Evolutionary conservation across 2,888 invertebrate species (phyloP), one percentile per base, ranked within the genome.

Genomic region (Muscina levida): DNA sequence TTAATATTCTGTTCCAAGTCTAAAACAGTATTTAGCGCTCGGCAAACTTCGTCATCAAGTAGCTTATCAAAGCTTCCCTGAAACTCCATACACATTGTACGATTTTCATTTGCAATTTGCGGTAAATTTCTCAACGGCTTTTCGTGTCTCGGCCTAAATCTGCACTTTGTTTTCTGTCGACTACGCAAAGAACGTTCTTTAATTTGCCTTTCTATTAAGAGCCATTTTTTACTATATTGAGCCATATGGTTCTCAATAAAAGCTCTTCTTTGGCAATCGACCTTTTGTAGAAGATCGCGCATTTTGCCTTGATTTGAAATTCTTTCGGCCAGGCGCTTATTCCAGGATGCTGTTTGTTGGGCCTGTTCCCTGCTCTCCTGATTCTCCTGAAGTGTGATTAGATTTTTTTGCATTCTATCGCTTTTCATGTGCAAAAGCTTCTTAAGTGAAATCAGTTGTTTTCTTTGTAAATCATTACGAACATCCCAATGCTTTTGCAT

Each of bases 371-470:
- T 79, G 1, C 59, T 31, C 6, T 71, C 0, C 0, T 84, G 84
- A 15, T 82, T 83, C 8, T 85, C 86, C 0, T 78, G 51, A 37
- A 87, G 48, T 0, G 72, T 66, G 1, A 84, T 84, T 53, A 87
- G 75, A 37, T 88, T 87, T 57, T 83, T 87, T n/a, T 87, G 85
- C 1, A 87, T 82, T 2, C 89, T 86, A 39, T 88, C 87, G 59
- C 86, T 86, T 46, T 89, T 89, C 22, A 87, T 87, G 67, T 88
- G 87, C 31, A 87, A 85, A 13, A 86, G 78, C 72, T 89, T 90
- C 82, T 90, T 90, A 2, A 88, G 72, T n/a, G 85, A 86, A 31
- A 90, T 90, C 10, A 90, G 65, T 11, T 87, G 85, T 26, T 88
- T 89, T 4, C 88, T 85, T 74, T 87, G 85, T 46, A 88, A 51